A percentile compares a stretch with the other conserved stretches of the same genome.
phyloP scores from a whole-genome alignment of 2,797 vertebrate genomes.

The Xiphophorus birchmanni region DNA sequence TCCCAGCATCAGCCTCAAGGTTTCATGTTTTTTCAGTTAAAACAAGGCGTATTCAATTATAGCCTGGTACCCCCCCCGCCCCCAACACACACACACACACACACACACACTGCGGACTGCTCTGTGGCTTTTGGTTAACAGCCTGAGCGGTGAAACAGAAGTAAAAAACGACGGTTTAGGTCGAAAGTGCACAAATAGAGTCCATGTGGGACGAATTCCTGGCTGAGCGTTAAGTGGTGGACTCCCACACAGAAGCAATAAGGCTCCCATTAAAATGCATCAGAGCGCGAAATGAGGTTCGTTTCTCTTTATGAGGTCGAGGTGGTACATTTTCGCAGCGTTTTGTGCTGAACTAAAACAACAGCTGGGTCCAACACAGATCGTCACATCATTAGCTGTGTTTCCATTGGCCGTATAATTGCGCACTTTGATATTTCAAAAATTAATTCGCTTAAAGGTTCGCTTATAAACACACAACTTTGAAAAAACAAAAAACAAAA shows the following conservation, averaged over 20 bases:
- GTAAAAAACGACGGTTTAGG: constrained; percentile 15
- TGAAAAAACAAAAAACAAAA: no score
- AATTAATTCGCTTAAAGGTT: no score
- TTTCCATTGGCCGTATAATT: no score
- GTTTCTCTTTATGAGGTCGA: constrained; percentile 8
- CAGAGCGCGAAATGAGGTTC: not conserved
- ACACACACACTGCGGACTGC: constrained; percentile 10
- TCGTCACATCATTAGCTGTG: not conserved
- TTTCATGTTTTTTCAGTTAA: constrained; percentile 19
- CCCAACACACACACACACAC: not conserved
- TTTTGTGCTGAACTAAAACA: not conserved
- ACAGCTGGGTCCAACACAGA: not conserved
- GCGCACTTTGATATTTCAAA: no score
- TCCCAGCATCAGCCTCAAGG: constrained; percentile 23
- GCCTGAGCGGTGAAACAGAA: constrained; percentile 19
- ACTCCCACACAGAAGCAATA: constrained; percentile 28
- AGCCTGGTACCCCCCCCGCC: constrained; percentile 12
- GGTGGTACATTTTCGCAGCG: no score
- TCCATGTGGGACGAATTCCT: constrained; percentile 26
- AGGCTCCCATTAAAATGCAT: constrained; percentile 3
- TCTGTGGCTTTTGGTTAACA: constrained; percentile 26
- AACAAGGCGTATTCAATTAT: constrained; percentile 25
- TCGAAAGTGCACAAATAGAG: constrained; percentile 28
- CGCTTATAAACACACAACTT: no score
- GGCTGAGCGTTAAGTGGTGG: constrained; percentile 10